Conservation (phyloP, 1,140 invertebrate species). For the Tenebrio molitor region DNA sequence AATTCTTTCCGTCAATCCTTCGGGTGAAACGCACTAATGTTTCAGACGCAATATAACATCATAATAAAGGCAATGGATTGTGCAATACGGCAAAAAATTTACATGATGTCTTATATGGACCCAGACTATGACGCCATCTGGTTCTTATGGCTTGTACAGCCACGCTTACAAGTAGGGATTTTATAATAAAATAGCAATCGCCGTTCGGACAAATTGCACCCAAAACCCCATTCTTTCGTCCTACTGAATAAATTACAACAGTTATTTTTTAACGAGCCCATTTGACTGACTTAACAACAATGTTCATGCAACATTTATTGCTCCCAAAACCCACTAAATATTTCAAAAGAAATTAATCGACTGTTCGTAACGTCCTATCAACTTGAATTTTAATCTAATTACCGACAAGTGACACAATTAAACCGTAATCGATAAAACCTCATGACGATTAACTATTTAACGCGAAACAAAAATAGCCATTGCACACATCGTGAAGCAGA, state of each 20-base stretch:
- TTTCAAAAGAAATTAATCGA: conserved; percentile 20
- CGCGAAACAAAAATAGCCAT: no score
- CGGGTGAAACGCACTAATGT: background rate
- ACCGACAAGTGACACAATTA: background rate
- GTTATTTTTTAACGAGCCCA: background rate
- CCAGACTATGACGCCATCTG: background rate
- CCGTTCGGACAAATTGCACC: conserved; percentile 1
- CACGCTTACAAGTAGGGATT: conserved; percentile 9
- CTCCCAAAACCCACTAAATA: background rate
- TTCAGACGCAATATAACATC: background rate
- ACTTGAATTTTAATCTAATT: conserved; percentile 14
- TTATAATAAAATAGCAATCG: conserved; percentile 12
- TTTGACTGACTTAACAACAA: background rate
- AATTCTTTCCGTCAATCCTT: conserved; percentile 1
- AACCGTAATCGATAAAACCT: background rate
- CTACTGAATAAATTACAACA: conserved; percentile 5
- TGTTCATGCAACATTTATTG: conserved; percentile 1
- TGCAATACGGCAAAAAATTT: conserved; percentile 29
- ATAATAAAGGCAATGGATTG: conserved; percentile 1
- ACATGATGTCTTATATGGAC: conserved; percentile 7
- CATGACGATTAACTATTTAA: no score
- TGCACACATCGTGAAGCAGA: no score
- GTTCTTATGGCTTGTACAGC: conserved; percentile 10
- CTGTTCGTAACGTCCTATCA: background rate
- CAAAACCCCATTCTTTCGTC: background rate